Evolutionary conservation across 2,888 invertebrate species (phyloP).

Genomic region (Drosophila mayaguana): DNA sequence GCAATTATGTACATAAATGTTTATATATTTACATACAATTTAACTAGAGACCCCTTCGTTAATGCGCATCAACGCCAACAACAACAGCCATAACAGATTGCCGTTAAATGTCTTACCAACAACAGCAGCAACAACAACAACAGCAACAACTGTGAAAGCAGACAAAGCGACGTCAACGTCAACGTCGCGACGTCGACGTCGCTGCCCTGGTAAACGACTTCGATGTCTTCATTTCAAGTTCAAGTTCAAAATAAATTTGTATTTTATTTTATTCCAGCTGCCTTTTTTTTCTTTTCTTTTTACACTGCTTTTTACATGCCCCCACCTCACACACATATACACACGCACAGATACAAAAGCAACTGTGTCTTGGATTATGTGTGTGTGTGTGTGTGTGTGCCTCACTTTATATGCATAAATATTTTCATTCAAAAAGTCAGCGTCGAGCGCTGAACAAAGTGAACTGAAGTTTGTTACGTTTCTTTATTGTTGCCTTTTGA

Average conservation of each 20-base stretch:
- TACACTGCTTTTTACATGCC: slow-evolving; percentile 66
- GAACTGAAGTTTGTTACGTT: slow-evolving; percentile 28
- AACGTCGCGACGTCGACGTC: slow-evolving; percentile 1
- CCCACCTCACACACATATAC: slow-evolving; percentile 25
- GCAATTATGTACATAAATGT: not conserved
- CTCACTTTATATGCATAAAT: slow-evolving; percentile 72
- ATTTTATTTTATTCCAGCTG: slow-evolving; percentile 70
- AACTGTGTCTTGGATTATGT: not conserved
- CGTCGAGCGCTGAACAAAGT: slow-evolving; percentile 27
- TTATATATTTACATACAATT: not conserved
- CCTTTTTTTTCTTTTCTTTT: slow-evolving; percentile 64
- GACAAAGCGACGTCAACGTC: slow-evolving; percentile 1
- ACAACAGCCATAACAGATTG: slow-evolving; percentile 33
- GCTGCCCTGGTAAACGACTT: slow-evolving; percentile 5
- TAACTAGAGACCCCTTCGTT: slow-evolving; percentile 23
- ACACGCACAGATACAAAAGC: slow-evolving; percentile 14
- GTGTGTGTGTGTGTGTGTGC: slow-evolving; percentile 20
- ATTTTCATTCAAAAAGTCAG: slow-evolving; percentile 70
- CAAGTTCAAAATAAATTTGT: slow-evolving; percentile 83
- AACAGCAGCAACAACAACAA: slow-evolving; percentile 21
- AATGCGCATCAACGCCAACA: slow-evolving; percentile 32
- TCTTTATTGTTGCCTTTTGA: slow-evolving; percentile 13
- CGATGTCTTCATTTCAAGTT: slow-evolving; percentile 77
- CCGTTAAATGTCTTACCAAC: slow-evolving; percentile 53
- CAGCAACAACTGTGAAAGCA: no score